Base-by-base conservation (phyloP, 2,797 vertebrate species). In the Propithecus deckenii region DNA sequence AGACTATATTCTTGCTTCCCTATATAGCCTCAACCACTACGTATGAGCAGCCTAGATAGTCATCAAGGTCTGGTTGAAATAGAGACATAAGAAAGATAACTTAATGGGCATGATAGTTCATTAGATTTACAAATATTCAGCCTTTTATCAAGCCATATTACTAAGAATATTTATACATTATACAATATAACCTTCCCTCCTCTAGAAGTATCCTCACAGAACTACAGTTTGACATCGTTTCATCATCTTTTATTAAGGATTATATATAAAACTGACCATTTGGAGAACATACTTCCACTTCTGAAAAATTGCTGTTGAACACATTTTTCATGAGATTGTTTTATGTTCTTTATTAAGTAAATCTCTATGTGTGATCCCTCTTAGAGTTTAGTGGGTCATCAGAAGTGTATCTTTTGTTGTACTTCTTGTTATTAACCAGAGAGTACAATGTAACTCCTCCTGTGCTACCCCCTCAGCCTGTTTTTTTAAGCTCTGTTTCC, bases 351-450 rank as follows among this genome's bases (percentile, higher is more conserved):
- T 79, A 46, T 85, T 52, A 79, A 25, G 59, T 72, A 50, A 94
- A 85, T 71, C 35, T 81, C 85, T 81, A 3, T 72, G 59, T 69
- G 50, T 32, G 46, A 67, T 72, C 52, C 35, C 48, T 80, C 46
- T 72, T 43, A 32, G 88, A 78, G 59, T 89, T 78, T 61, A 75
- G 41, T 48, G 78, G 55, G 23, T 65, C 18, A n/a, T 57, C 52
- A 83, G 4, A 69, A 57, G n/a, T 57, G 6, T 30, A 46, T 80
- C 61, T 91, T 55, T 91, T 76, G 46, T 65, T 67, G 46, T 22
- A 7, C n/a, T 92, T 91, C 78, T 81, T 94, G 52, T 89, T 89
- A 78, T 65, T 93, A 78, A 97, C 69, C 28, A 65, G 91, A 89
- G 8, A 81, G 38, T 83, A 13, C 13, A 15, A 12, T 22, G 25